phyloP scores from a whole-genome alignment of 30 jellyfish, hydroid and myxozoan species.

The Hydractinia echinata region DNA sequence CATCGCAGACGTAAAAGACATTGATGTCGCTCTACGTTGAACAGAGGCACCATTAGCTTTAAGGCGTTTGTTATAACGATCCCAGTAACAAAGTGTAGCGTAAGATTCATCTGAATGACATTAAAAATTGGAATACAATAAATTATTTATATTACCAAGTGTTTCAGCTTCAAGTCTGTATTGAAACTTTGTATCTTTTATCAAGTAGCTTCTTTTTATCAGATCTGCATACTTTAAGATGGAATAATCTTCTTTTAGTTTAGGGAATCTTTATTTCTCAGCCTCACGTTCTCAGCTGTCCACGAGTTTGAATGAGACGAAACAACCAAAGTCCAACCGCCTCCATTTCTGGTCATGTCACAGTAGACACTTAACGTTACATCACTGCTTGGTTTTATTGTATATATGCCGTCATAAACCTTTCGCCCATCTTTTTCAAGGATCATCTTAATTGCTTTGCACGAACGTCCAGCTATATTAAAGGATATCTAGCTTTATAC shows the following conservation, averaged over 20 bases:
- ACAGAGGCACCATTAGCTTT: no score
- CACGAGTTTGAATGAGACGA: conserved; percentile 66
- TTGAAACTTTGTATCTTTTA: conserved; percentile 11
- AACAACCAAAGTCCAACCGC: conserved; percentile 97
- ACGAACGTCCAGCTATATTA: conserved; percentile 57
- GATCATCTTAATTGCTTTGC: conserved; percentile 47
- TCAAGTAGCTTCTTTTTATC: conserved; percentile 54
- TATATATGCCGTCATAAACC: conserved; percentile 57
- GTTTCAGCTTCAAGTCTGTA: conserved; percentile 59
- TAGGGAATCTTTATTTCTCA: conserved; percentile 46
- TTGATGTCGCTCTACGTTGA: no score
- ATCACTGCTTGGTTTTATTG: conserved; percentile 40
- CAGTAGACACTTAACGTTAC: conserved; percentile 55
- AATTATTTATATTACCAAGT: conserved; percentile 39
- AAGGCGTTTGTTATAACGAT: no score
- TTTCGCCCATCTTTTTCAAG: conserved; percentile 28
- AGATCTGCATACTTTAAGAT: conserved; percentile 61
- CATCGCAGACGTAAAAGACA: not conserved
- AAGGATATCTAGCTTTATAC: no score
- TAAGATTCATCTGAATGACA: no score
- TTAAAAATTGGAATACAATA: no score
- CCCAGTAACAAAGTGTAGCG: no score
- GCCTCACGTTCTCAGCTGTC: conserved; percentile 57
- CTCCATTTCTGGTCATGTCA: conserved; percentile 93
- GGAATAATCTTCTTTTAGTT: conserved; percentile 55